Evolutionary conservation across 2,797 vertebrate species (phyloP).

Genomic region (Odontamblyopus rebecca): DNA sequence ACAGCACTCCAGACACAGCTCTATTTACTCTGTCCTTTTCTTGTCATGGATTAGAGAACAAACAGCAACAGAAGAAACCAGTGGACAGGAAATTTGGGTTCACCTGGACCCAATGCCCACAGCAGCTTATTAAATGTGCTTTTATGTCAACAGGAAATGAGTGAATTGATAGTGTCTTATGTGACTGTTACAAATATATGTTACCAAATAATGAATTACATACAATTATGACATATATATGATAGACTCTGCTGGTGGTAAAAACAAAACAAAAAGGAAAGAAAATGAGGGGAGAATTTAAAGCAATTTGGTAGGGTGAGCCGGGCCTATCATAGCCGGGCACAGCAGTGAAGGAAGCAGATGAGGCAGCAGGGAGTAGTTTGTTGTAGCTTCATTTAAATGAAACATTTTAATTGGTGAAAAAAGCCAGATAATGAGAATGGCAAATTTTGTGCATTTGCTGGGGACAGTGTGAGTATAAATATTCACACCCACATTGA

Average conservation of each 20-base stretch:
- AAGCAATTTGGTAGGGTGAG: not conserved
- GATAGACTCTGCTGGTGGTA: not conserved
- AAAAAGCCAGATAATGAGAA: no score
- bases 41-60: constrained; percentile 38
- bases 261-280: not conserved
- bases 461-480: no score
- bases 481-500: no score
- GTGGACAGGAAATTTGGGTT: constrained; percentile 52
- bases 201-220: no score
- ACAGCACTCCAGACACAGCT: constrained; percentile 8
- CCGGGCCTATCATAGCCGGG: no score
- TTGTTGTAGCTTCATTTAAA: not conserved
- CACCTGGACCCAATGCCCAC: constrained; percentile 52
- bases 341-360: not conserved
- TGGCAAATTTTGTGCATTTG: no score
- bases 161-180: no score
- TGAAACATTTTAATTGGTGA: no score
- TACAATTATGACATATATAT: no score
- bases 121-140: constrained; percentile 69
- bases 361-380: not conserved
- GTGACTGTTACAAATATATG: no score
- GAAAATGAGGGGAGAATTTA: not conserved
- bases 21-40: constrained; percentile 28
- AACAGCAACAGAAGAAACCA: constrained; percentile 52
- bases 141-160: no score